phyloP scores from a whole-genome alignment of 2,888 invertebrate genomes.

The Heteropelma amictum region DNA sequence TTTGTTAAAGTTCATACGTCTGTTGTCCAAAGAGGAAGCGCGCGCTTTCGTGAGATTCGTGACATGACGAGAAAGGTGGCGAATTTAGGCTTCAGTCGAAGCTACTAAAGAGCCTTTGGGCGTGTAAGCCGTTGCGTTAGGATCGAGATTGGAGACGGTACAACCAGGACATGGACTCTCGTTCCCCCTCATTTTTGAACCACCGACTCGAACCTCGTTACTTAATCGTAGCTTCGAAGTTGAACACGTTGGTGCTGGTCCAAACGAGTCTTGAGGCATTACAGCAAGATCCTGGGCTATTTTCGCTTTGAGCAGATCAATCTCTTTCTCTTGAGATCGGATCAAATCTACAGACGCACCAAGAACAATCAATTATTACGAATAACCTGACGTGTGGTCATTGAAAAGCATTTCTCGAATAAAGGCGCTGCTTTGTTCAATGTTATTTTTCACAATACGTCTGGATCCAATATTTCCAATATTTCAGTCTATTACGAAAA shows the following conservation, averaged over 20 bases:
- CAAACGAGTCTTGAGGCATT: conserved; percentile 88
- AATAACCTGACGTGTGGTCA: too few species aligned
- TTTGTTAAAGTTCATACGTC: too few species aligned
- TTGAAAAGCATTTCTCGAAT: too few species aligned
- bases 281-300: conserved; percentile 96
- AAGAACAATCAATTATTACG: too few species aligned
- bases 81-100: conserved; percentile 80
- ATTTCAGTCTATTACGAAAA: too few species aligned
- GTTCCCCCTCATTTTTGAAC: conserved; percentile 72
- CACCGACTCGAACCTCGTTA: conserved; percentile 73
- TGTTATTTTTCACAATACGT: too few species aligned
- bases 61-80: conserved; percentile 41
- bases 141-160: conserved; percentile 85
- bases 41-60: not conserved
- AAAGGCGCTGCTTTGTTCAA: too few species aligned
- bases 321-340: conserved; percentile 92
- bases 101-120: conserved; percentile 85
- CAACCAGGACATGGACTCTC: conserved; percentile 77
- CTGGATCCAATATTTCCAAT: too few species aligned
- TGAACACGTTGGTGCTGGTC: conserved; percentile 80
- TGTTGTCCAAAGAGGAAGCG: not conserved
- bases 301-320: conserved; percentile 92
- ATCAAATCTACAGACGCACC: conserved; percentile 91
- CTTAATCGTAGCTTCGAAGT: conserved; percentile 82
- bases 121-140: conserved; percentile 94